phyloP scores from a whole-genome alignment of 2,797 vertebrate species.

The Chiloscyllium punctatum region DNA sequence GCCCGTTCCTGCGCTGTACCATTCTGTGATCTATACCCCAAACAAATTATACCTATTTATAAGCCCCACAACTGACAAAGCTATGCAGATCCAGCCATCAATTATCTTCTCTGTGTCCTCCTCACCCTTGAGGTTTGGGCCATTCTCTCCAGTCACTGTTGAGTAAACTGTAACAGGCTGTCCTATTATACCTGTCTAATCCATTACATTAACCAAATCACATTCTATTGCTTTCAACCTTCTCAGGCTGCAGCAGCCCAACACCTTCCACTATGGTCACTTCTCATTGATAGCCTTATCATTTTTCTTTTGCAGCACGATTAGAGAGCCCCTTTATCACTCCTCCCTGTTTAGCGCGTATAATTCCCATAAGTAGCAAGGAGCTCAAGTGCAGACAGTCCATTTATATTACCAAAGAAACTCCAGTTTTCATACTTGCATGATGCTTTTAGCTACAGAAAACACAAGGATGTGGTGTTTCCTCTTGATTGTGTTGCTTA shows the following conservation, averaged over 20 bases:
- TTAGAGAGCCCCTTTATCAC: background rate
- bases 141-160: background rate
- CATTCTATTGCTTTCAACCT: background rate
- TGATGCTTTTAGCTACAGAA: background rate
- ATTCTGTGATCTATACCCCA: too few species aligned
- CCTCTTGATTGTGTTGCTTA: background rate
- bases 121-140: too few species aligned
- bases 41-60: background rate
- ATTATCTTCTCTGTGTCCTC: background rate
- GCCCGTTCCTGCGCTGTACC: too few species aligned
- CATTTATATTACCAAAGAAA: background rate
- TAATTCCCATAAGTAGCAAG: background rate
- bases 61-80: background rate
- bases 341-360: background rate
- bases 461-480: background rate
- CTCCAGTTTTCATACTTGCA: background rate
- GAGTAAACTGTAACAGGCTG: background rate
- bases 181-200: background rate
- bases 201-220: background rate
- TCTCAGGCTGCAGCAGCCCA: background rate
- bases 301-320: background rate
- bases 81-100: background rate
- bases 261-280: background rate
- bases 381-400: background rate
- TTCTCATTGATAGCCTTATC: background rate